Conservation (phyloP, 35 echinoderm and acorn worm species). For the Lytechinus variegatus region DNA sequence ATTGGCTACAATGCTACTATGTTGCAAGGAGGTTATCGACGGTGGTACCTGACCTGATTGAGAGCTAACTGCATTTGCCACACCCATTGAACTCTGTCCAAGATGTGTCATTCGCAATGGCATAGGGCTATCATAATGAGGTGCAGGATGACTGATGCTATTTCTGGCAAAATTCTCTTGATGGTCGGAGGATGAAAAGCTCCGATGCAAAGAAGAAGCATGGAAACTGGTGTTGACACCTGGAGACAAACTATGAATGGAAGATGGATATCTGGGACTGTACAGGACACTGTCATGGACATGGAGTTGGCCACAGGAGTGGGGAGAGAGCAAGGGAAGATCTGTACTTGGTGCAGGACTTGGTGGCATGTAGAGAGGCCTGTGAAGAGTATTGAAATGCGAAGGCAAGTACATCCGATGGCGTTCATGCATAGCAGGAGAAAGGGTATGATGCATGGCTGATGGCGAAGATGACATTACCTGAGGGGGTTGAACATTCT, state of each 20-base stretch:
- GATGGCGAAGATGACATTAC: constrained; percentile 54
- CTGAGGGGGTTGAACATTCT: constrained; percentile 44
- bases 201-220: constrained; percentile 47
- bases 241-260: constrained; percentile 64
- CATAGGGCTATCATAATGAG: background rate
- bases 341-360: constrained; percentile 71
- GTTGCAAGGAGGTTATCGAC: constrained; percentile 21
- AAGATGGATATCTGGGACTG: constrained; percentile 71
- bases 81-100: background rate
- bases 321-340: constrained; percentile 78
- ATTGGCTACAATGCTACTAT: constrained; percentile 42
- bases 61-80: background rate
- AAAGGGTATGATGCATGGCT: constrained; percentile 52
- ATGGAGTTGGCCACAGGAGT: constrained; percentile 81
- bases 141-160: constrained; percentile 67
- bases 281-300: constrained; percentile 87
- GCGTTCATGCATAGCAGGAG: constrained; percentile 58
- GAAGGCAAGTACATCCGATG: constrained; percentile 80
- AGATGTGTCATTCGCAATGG: constrained; percentile 27
- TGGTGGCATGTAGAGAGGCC: constrained; percentile 82
- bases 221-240: constrained; percentile 27
- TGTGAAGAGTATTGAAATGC: constrained; percentile 79
- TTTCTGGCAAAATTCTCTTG: constrained; percentile 78
- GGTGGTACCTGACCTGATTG: background rate
- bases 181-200: constrained; percentile 63